Evolutionary conservation across 53 echinoderm and acorn worm species (phyloP).

Genomic region (Paracentrotus lividus): DNA sequence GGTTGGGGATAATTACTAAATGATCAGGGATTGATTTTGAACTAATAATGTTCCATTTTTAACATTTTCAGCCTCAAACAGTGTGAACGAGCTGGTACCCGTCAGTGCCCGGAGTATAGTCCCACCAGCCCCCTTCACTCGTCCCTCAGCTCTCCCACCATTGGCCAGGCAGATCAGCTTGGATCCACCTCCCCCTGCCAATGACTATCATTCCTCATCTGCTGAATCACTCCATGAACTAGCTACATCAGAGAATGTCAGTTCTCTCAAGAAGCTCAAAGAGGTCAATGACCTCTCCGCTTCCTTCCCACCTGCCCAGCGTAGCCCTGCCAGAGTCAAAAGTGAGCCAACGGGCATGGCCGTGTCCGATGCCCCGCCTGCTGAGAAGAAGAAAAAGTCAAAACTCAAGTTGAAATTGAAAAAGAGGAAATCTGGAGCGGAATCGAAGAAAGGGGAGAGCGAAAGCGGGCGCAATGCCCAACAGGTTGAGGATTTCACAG

Average conservation of each 20-base stretch:
- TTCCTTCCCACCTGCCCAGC: slow-evolving; percentile 49
- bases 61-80: slow-evolving; percentile 61
- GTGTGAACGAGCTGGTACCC: slow-evolving; percentile 62
- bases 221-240: slow-evolving; percentile 94
- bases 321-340: background rate
- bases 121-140: slow-evolving; percentile 2
- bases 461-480: background rate
- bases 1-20: too few relatives aligned
- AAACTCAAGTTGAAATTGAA: slow-evolving; percentile 46
- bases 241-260: slow-evolving; percentile 47
- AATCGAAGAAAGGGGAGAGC: background rate
- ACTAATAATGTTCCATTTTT: too few relatives aligned
- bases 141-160: slow-evolving; percentile 56
- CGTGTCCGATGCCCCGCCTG: background rate
- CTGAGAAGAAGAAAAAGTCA: slow-evolving; percentile 38
- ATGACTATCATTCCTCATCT: slow-evolving; percentile 90
- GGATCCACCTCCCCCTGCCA: slow-evolving; percentile 75
- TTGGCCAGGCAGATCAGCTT: slow-evolving; percentile 76
- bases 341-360: background rate
- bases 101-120: slow-evolving; percentile 47
- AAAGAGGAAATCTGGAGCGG: slow-evolving; percentile 34
- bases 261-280: slow-evolving; percentile 9
- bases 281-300: slow-evolving; percentile 46
- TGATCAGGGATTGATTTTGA: too few relatives aligned
- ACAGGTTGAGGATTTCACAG: slow-evolving; percentile 2